Evolutionary conservation across 1,140 invertebrate genomes (phyloP).

Genomic region (Drosophila rhopaloa): DNA sequence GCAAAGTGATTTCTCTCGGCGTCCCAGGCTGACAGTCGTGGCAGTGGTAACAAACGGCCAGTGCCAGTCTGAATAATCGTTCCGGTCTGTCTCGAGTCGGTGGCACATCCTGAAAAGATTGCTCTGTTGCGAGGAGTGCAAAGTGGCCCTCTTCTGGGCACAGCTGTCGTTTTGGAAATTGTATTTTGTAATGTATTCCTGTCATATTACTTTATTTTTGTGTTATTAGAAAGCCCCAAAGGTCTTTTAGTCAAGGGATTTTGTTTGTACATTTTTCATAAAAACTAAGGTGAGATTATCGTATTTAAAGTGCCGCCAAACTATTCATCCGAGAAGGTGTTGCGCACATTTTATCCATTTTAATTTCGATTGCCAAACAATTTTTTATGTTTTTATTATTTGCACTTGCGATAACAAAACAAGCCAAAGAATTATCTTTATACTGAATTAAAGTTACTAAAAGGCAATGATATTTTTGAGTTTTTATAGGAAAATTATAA

Average conservation of each 20-base stretch:
- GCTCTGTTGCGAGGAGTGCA: background rate
- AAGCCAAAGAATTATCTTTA: too few species aligned
- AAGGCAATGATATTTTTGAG: too few species aligned
- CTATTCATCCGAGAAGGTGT: too few species aligned
- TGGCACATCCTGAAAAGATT: slow-evolving; percentile 32
- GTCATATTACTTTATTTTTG: background rate
- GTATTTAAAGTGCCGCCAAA: too few species aligned
- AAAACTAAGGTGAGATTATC: too few species aligned
- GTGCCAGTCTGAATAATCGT: slow-evolving; percentile 29
- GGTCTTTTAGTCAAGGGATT: background rate
- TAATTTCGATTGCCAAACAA: too few species aligned
- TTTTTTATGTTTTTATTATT: too few species aligned
- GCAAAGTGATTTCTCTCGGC: slow-evolving; percentile 38
- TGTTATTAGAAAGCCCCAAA: background rate
- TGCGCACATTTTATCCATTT: too few species aligned
- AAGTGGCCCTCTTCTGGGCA: slow-evolving; percentile 8
- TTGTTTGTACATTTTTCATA: too few species aligned
- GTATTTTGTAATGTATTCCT: slow-evolving; percentile 4
- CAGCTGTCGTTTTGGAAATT: slow-evolving; percentile 14
- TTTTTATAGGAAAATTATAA: too few species aligned
- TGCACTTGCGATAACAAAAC: too few species aligned
- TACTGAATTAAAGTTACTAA: too few species aligned
- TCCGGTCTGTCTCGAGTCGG: slow-evolving; percentile 18
- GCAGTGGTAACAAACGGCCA: slow-evolving; percentile 31
- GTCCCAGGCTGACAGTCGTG: slow-evolving; percentile 21